Evolutionary conservation across 1,140 invertebrate genomes (phyloP), one percentile per base, ranked within the genome.

Genomic region (Thrips palmi): DNA sequence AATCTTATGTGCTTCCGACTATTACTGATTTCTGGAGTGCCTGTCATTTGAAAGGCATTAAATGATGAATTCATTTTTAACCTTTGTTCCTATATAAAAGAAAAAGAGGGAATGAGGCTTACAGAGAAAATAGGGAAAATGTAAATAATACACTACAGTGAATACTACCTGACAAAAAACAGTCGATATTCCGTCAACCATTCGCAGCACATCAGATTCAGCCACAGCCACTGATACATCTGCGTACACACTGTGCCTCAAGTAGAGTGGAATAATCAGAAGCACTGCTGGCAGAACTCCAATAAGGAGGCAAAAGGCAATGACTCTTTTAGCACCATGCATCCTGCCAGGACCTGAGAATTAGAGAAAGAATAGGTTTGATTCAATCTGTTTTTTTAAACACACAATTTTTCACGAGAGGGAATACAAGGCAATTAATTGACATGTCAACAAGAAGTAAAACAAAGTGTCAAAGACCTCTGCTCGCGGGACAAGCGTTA

Each of bases 141-240:
- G 39, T 33, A 35, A 33, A 17, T 17, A 41, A 40, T 4, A 39
- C 20, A 20, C 17, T 32, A 33, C 4, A 39, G 33, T 33, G 28
- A 29, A 38, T 19, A 42, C 50, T 54, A 65, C 64, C 35, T 63
- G 59, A 57, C 79, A 83, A 60, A 82, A 83, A 47, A 82, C 59
- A 34, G 75, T 69, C 11, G 78, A 82, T 42, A 82, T 68, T 27
- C 78, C 77, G 55, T 79, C 73, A 20, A 67, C 66, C 29, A 82
- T 77, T 52, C 80, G 76, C 33, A 83, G 60, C 31, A 83, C 71
- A 59, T 84, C 81, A 15, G 79, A 83, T 56, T 85, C 79, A 3
- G 75, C 75, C 43, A 84, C 70, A 38, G 67, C 63, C 49, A 80
- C 82, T 36, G 63, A 59, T 20, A 81, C 72, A 64, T 80, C 72